Conservation (phyloP, 2,797 vertebrate species). For the Choloepus didactylus region DNA sequence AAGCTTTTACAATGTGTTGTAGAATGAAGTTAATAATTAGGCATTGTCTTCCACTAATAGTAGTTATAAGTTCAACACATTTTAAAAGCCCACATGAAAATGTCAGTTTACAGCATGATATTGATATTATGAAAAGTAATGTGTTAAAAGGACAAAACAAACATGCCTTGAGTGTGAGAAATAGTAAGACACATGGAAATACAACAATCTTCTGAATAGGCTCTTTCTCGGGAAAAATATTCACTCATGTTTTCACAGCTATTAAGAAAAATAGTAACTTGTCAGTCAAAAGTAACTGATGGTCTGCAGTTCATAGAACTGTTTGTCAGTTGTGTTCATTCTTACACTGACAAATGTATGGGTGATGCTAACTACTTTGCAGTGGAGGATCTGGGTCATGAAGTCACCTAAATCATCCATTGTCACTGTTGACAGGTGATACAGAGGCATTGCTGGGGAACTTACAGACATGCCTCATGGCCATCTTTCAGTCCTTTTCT, state of each 20-base stretch:
- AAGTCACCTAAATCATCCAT: not conserved
- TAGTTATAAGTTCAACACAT: conserved; percentile 25
- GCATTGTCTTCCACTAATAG: conserved; percentile 56
- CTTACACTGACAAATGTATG: not conserved
- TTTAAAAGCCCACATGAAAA: conserved; percentile 50
- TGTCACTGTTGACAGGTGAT: not conserved
- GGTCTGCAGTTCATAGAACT: not conserved
- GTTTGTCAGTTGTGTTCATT: not conserved
- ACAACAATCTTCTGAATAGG: not conserved
- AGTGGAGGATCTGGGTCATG: not conserved
- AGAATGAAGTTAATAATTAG: conserved; percentile 56
- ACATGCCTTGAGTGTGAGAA: not conserved
- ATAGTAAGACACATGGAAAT: conserved; percentile 56
- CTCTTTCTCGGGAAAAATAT: not conserved
- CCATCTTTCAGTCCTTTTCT: no score
- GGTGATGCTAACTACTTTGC: not conserved
- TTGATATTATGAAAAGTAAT: conserved; percentile 36
- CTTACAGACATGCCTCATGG: no score
- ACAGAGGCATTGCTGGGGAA: not conserved
- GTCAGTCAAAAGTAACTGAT: not conserved
- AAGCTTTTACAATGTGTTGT: conserved; percentile 41
- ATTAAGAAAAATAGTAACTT: not conserved
- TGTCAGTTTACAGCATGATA: conserved; percentile 2
- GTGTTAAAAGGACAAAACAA: conserved; percentile 40
- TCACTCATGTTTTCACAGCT: not conserved